Conservation (phyloP, 2,797 vertebrate genomes). For the Antennarius maculatus region DNA sequence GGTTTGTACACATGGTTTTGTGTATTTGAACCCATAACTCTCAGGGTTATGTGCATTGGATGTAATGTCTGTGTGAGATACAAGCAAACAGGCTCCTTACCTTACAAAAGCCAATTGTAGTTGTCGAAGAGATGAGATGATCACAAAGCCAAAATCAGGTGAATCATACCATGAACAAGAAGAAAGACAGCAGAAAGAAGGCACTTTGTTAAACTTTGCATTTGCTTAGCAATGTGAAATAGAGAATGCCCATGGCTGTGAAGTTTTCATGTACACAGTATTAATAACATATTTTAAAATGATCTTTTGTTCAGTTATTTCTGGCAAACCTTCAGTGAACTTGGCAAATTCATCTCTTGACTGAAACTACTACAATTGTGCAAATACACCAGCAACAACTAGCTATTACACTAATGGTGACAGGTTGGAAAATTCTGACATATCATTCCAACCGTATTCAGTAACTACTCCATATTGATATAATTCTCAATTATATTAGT, state of each 20-base stretch:
- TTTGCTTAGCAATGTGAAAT: conserved; percentile 9
- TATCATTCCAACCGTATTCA: not conserved
- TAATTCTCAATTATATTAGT: not conserved
- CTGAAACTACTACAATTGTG: not conserved
- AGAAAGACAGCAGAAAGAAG: conserved; percentile 77
- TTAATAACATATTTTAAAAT: not conserved
- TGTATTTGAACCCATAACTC: conserved; percentile 20
- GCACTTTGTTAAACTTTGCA: conserved; percentile 90
- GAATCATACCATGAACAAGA: conserved; percentile 35
- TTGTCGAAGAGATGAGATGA: conserved; percentile 56
- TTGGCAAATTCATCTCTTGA: not conserved
- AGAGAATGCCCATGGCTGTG: not conserved
- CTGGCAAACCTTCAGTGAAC: no score
- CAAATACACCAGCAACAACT: not conserved
- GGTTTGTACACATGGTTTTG: conserved; percentile 37
- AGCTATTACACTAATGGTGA: not conserved
- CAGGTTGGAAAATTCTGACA: no score
- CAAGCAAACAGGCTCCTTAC: conserved; percentile 95
- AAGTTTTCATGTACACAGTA: not conserved
- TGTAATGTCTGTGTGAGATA: conserved; percentile 76
- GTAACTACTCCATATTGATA: not conserved
- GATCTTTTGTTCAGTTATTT: not conserved
- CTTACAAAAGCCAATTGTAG: conserved; percentile 96
- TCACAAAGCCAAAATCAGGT: conserved; percentile 33
- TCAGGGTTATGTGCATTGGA: conserved; percentile 50